These are phyloP conservation scores for Chironomus tentans DNA, from an alignment of 2,888 invertebrate species.

Conservation along the genomic window DNA sequence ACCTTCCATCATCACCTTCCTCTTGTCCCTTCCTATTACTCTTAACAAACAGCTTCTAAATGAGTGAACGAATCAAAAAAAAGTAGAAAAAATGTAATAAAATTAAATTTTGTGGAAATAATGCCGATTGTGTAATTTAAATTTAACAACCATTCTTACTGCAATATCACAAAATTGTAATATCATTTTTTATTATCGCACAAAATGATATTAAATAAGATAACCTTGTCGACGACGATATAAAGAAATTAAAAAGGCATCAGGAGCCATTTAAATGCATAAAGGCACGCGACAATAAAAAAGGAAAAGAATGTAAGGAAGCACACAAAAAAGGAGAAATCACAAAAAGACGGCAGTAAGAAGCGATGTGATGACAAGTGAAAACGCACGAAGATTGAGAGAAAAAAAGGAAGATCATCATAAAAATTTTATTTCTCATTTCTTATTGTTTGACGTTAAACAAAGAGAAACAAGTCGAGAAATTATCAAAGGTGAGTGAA, in stretches of 20 bases:
- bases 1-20: too few relatives aligned
- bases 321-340: not conserved
- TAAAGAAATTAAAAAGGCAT: constrained; percentile 25
- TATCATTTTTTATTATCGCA: constrained; percentile 8
- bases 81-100: constrained; percentile 10
- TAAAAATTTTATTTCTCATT: constrained; percentile 13
- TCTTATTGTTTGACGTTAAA: not conserved
- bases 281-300: constrained; percentile 4
- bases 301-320: not conserved
- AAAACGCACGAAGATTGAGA: constrained; percentile 4
- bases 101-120: constrained; percentile 22
- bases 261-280: constrained; percentile 24
- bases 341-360: too few relatives aligned
- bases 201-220: constrained; percentile 15
- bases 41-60: too few relatives aligned
- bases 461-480: not conserved
- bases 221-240: constrained; percentile 21
- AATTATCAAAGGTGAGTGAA: too few relatives aligned
- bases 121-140: constrained; percentile 14
- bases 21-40: too few relatives aligned
- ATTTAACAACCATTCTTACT: constrained; percentile 8
- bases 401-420: not conserved
- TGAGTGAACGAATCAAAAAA: not conserved
- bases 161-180: not conserved
- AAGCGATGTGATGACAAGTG: constrained; percentile 2